phyloP scores from a whole-genome alignment of 2,113 vertebrate genomes.

The Hydrochoerus hydrochaeris region DNA sequence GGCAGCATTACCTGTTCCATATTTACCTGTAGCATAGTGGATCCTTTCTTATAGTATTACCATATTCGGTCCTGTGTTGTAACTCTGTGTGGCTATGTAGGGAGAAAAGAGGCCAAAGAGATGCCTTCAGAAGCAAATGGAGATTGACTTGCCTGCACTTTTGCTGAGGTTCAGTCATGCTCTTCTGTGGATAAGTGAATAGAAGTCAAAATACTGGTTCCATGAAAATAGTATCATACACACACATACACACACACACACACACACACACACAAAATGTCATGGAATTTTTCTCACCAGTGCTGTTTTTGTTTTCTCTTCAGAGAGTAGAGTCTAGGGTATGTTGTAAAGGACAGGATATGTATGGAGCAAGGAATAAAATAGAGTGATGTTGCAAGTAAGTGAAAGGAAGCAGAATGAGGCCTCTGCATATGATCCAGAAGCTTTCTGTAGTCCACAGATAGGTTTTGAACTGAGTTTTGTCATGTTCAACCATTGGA shows the following conservation, averaged over 20 bases:
- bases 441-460: background rate
- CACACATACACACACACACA: background rate
- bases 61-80: constrained; percentile 18
- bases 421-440: background rate
- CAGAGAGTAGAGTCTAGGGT: background rate
- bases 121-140: background rate
- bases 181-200: background rate
- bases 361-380: background rate
- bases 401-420: background rate
- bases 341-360: background rate
- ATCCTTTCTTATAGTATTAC: constrained; percentile 1
- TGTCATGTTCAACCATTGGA: background rate
- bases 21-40: background rate
- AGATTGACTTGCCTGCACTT: background rate
- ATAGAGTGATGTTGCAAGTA: background rate
- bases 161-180: background rate
- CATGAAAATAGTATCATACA: background rate
- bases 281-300: background rate
- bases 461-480: background rate
- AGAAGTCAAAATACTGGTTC: background rate
- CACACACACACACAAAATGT: background rate
- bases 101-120: background rate
- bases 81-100: background rate
- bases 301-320: constrained; percentile 3
- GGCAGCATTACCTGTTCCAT: rapidly evolving